Percentiles rank a stretch among this genome's conserved stretches.
phyloP scores from a whole-genome alignment of 2,888 invertebrate genomes.

The Dicyrtoma fusca region DNA sequence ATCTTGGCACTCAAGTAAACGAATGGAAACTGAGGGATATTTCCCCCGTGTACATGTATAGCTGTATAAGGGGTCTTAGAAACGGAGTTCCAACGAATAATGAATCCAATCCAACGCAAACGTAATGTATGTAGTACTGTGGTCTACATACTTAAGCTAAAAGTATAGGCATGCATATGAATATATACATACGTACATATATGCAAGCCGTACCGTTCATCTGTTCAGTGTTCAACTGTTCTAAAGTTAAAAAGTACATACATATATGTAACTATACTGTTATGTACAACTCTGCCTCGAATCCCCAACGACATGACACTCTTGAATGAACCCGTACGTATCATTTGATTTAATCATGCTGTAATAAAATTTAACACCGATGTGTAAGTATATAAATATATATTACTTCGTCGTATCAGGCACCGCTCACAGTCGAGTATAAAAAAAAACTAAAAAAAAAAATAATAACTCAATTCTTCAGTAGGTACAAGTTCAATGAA shows the following conservation, averaged over 20 bases:
- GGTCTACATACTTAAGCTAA: too few relatives aligned
- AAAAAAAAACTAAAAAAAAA: slow-evolving; percentile 18
- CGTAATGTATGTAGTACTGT: too few relatives aligned
- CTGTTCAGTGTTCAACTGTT: too few relatives aligned
- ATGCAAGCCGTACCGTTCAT: too few relatives aligned
- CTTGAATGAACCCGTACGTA: slow-evolving; percentile 10
- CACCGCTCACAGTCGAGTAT: slow-evolving; percentile 20
- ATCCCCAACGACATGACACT: background rate
- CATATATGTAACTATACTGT: too few relatives aligned
- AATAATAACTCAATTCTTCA: slow-evolving; percentile 10
- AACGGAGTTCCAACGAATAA: too few relatives aligned
- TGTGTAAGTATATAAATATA: background rate
- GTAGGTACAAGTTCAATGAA: slow-evolving; percentile 9
- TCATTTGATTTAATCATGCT: slow-evolving; percentile 11
- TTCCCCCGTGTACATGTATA: background rate
- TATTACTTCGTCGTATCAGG: slow-evolving; percentile 14
- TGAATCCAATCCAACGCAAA: too few relatives aligned
- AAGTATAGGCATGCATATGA: too few relatives aligned
- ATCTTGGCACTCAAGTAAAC: slow-evolving; percentile 14
- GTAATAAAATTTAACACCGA: slow-evolving; percentile 17
- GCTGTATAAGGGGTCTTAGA: background rate
- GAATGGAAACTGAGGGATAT: background rate
- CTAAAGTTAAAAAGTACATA: too few relatives aligned
- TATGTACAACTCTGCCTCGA: too few relatives aligned
- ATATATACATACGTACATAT: too few relatives aligned